Evolutionary conservation across 2,888 invertebrate species (phyloP), one percentile per base, ranked within the genome.

Genomic region (Habroteleia sp.): DNA sequence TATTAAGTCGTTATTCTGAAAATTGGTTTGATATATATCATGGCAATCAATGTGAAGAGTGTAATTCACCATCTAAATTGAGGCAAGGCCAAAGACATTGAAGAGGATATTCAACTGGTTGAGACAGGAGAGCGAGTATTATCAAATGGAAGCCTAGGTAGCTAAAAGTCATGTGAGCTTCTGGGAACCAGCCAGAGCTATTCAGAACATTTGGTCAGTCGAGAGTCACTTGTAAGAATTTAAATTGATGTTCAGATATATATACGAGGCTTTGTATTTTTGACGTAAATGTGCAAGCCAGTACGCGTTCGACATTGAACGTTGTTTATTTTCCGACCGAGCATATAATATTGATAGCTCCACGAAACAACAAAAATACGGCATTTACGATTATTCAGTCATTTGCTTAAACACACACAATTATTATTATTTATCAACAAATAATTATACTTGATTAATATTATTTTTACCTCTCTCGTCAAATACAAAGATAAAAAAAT

Each of bases 41-140:
- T 31, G 14, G 68, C 68, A 62, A 74, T 68, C 62, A 62, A 48
- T 56, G 37, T 74, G 66, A 68, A 65, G 44, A 74, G 66, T 29
- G 48, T 42, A 68, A 74, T 62, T 68, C 48, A 60, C 41, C 68
- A 62, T 66, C 41, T 68, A 56, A 62, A 74, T 48, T 56, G 74
- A 74, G 31, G 74, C 68, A 74, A 74, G 54, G 68, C 62, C 66
- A 74, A 68, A 74, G 68, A 66, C 62, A 68, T 23, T 74, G 62
- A 74, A 66, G 73, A 66, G 73, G 66, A 68, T 74, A 68, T 74
- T 74, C 68, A 74, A 74, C 74, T 68, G 62, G 74, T 68, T 62
- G 62, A 62, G 68, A 48, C 62, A 56, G 50, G 33, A 52, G 46
- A 72, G 39, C 60, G 54, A 46, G 68, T 23, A 74, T 68, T 66